These are phyloP conservation scores for Cephus runcator DNA, from an alignment of 2,888 invertebrate species.

Conservation along the genomic window DNA sequence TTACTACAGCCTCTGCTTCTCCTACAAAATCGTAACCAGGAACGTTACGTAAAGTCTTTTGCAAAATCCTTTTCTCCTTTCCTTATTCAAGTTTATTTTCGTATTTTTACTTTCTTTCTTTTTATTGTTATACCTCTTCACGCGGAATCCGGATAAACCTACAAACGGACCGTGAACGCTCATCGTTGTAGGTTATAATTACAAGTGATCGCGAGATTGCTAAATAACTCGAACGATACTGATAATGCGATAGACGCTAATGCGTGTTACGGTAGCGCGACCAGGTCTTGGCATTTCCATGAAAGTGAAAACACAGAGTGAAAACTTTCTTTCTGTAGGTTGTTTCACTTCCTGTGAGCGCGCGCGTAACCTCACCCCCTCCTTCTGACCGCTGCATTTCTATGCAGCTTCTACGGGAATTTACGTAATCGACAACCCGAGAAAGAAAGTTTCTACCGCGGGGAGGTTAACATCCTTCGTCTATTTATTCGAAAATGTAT, in stretches of 20 bases:
- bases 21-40: background rate
- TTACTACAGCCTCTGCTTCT: background rate
- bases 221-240: conserved; percentile 6
- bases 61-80: too few species aligned
- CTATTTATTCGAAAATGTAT: conserved; percentile 1
- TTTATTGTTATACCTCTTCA: too few species aligned
- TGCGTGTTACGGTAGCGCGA: conserved; percentile 41
- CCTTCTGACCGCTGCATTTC: conserved; percentile 50
- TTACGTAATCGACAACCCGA: conserved; percentile 60
- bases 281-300: conserved; percentile 56
- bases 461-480: conserved; percentile 62
- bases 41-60: too few species aligned
- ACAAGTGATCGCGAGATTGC: background rate
- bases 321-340: conserved; percentile 64
- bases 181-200: background rate
- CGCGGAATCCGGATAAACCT: too few species aligned
- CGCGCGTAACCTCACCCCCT: conserved; percentile 60
- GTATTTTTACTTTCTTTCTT: too few species aligned
- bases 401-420: conserved; percentile 55
- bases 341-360: conserved; percentile 65
- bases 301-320: conserved; percentile 64
- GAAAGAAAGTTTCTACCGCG: conserved; percentile 63
- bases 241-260: conserved; percentile 44
- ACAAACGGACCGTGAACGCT: too few species aligned
- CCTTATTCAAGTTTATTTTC: too few species aligned